Base-by-base conservation (phyloP, 2,113 vertebrate species). In the Pogona vitticeps region DNA sequence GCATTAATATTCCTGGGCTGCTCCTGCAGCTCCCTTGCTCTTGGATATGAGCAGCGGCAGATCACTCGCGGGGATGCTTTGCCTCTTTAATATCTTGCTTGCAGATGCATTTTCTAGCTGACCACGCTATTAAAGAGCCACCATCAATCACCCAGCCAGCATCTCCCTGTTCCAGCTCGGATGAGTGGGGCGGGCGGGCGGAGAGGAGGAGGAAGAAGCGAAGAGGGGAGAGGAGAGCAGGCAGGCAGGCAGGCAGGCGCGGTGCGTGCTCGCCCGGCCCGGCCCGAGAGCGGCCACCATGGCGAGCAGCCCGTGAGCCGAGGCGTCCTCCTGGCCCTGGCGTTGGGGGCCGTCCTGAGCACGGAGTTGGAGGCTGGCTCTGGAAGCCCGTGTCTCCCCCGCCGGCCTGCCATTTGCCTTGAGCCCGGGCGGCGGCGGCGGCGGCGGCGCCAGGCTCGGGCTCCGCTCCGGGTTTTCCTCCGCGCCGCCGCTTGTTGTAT, bases 121-220 rank as follows among this genome's bases (percentile, higher is more conserved):
- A 93, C 92, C 95, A 88, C 85, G 94, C 95, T 96, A 89, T 95
- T 90, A 87, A 36, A 91, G 95, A 94, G 95, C 96, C 92, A 92
- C 96, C 95, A 97, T 97, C 97, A 93, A 97, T 97, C 97, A 96
- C 83, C 65, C 92, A 82, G 93, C 89, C 79, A 40, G 61, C 79
- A 67, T 81, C 79, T 92, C 92, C 85, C 88, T 86, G 84, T 92
- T 94, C 94, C 93, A 88, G 90, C 93, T 88, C 83, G 89, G 90
- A 65, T 38, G 84, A 73, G 82, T 81, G 82, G 85, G 83, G 80
- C 59, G 20, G 59, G 15, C 59, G 20, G 15, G 15, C 59, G 6
- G 20, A 4, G 82, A 85, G 93, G 88, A 84, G 93, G 82, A 86
- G 73, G 72, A 20, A 75, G 84, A 89, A 90, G 46, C 5, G 46